A percentile compares a stretch with the other conserved stretches of the same genome.
Evolutionary conservation across 2,797 vertebrate genomes (phyloP).

Genomic region (Kryptopterus vitreolus): DNA sequence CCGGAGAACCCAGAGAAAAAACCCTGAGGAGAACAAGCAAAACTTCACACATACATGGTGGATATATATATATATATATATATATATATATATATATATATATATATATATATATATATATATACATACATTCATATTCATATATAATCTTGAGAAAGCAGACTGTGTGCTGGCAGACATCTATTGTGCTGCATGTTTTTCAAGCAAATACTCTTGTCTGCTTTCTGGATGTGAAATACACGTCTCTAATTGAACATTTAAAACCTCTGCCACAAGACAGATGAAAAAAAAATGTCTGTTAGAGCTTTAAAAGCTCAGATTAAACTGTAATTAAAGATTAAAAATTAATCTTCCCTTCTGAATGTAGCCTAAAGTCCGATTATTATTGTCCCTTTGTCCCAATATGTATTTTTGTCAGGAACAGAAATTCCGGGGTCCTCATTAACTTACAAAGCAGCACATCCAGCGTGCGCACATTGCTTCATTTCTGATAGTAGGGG

Average conservation of each 20-base stretch:
- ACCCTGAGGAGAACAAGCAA: too few relatives aligned
- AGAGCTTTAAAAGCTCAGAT: constrained; percentile 8
- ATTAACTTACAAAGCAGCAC: constrained; percentile 72
- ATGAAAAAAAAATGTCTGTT: background rate
- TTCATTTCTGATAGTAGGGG: constrained; percentile 53
- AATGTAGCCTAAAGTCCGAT: constrained; percentile 22
- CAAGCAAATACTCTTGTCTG: background rate
- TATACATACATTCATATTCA: background rate
- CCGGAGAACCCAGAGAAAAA: too few relatives aligned
- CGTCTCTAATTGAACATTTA: background rate
- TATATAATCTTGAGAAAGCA: background rate
- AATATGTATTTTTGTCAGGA: background rate
- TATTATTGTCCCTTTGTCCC: constrained; percentile 36
- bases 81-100: background rate
- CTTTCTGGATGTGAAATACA: background rate
- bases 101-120: background rate
- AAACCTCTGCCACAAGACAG: background rate
- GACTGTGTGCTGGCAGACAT: background rate
- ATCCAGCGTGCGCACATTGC: constrained; percentile 58
- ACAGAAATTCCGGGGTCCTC: constrained; percentile 59
- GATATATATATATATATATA: too few relatives aligned
- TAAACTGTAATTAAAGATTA: constrained; percentile 15
- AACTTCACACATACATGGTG: too few relatives aligned
- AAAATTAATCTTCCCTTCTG: constrained; percentile 7
- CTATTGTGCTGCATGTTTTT: background rate